phyloP scores from a whole-genome alignment of 2,113 vertebrate genomes.

The Vimba vimba region DNA sequence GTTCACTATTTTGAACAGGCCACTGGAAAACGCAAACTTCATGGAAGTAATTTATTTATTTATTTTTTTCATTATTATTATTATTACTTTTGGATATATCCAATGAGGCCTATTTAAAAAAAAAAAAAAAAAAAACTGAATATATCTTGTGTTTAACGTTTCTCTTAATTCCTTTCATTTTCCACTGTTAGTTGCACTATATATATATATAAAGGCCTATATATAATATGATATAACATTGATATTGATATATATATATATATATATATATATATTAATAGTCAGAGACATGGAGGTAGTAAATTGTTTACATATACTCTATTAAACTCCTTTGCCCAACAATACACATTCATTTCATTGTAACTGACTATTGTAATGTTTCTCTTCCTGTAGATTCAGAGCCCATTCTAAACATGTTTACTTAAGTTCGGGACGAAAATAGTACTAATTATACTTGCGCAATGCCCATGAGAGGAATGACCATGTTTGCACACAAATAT shows the following conservation, averaged over 20 bases:
- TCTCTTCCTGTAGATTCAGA: not conserved
- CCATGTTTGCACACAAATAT: conserved; percentile 43
- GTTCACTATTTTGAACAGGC: not conserved
- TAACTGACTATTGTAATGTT: conserved; percentile 7
- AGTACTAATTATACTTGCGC: conserved; percentile 10
- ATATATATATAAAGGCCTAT: too few species aligned
- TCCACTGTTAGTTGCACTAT: not conserved
- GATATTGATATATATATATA: too few species aligned
- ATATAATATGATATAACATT: too few species aligned
- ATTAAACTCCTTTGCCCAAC: not conserved
- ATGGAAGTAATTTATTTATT: too few species aligned
- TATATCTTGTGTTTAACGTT: not conserved
- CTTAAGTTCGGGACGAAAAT: conserved; percentile 1
- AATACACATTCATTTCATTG: not conserved
- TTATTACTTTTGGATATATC: too few species aligned
- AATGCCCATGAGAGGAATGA: conserved; percentile 23
- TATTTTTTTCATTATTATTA: too few species aligned
- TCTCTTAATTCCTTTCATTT: not conserved
- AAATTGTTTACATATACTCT: not conserved
- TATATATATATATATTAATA: too few species aligned
- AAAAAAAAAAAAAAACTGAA: too few species aligned
- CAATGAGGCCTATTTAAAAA: too few species aligned
- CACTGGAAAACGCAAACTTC: not conserved
- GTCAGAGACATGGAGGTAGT: too few species aligned
- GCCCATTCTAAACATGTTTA: conserved; percentile 3